These are phyloP conservation scores for Falco concolor DNA, from an alignment of 2,797 vertebrate genomes.

Conservation along the genomic window DNA sequence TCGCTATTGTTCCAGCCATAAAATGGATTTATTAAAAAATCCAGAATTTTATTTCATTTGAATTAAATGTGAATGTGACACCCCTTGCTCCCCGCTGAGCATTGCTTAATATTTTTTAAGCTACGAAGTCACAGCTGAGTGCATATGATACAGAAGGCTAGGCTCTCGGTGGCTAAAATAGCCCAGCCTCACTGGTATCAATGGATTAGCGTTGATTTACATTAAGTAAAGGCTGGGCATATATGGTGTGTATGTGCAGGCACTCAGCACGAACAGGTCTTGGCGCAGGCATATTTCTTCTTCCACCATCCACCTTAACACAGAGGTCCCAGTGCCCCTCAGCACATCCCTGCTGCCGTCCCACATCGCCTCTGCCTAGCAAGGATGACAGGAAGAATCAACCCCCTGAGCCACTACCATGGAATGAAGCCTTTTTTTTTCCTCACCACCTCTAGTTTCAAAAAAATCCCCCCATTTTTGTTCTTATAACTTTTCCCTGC, in stretches of 20 bases:
- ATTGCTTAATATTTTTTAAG: constrained; percentile 13
- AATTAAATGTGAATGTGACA: neutral
- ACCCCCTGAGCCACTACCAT: neutral
- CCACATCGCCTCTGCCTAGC: fast-evolving
- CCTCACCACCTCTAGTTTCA: fast-evolving
- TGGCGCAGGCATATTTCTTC: neutral
- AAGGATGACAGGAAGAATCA: neutral
- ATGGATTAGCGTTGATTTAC: neutral
- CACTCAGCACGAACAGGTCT: neutral
- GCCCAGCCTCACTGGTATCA: neutral
- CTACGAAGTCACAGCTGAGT: neutral
- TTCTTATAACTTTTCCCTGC: fast-evolving
- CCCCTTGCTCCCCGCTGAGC: constrained; percentile 20
- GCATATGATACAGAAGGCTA: neutral
- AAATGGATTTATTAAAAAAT: neutral
- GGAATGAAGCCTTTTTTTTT: neutral
- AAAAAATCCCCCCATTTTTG: neutral
- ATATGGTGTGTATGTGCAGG: neutral
- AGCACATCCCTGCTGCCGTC: fast-evolving
- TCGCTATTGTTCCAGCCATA: neutral
- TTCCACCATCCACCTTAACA: fast-evolving
- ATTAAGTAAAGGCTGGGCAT: neutral
- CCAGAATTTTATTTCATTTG: neutral
- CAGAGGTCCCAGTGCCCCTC: neutral
- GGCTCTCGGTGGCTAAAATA: neutral